Evolutionary conservation across 2,797 vertebrate genomes (phyloP).

Genomic region (Gallinago stenura): DNA sequence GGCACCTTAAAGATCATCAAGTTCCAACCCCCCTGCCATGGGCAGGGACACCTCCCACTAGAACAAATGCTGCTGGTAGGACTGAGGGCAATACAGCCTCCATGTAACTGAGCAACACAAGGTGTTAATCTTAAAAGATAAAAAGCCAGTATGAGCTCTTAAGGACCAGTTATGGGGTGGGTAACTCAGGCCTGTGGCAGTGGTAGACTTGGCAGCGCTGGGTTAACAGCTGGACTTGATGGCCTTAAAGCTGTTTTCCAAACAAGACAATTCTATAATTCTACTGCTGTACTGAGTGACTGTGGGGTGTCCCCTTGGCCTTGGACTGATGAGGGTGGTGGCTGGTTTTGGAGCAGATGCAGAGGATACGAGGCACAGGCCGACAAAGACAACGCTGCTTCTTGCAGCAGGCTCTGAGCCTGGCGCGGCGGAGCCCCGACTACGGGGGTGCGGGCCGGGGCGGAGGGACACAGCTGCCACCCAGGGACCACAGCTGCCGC

Average conservation of each 20-base stretch:
- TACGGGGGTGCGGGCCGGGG: rapidly evolving
- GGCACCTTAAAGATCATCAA: too few species aligned
- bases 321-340: not conserved
- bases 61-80: not conserved
- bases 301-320: not conserved
- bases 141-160: not conserved
- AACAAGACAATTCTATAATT: not conserved
- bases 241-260: not conserved
- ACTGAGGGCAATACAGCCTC: not conserved
- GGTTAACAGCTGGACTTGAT: not conserved
- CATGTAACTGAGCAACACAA: not conserved
- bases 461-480: not conserved
- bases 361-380: rapidly evolving
- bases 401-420: not conserved
- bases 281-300: not conserved
- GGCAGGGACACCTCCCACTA: too few species aligned
- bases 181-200: not conserved
- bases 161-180: rapidly evolving
- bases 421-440: rapidly evolving
- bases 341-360: not conserved
- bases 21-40: too few species aligned
- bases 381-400: rapidly evolving
- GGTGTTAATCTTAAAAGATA: not conserved
- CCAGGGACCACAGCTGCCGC: not conserved
- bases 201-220: not conserved